Evolutionary conservation across 2,888 invertebrate genomes (phyloP), one percentile per base, ranked within the genome.

Genomic region (Troides helena): DNA sequence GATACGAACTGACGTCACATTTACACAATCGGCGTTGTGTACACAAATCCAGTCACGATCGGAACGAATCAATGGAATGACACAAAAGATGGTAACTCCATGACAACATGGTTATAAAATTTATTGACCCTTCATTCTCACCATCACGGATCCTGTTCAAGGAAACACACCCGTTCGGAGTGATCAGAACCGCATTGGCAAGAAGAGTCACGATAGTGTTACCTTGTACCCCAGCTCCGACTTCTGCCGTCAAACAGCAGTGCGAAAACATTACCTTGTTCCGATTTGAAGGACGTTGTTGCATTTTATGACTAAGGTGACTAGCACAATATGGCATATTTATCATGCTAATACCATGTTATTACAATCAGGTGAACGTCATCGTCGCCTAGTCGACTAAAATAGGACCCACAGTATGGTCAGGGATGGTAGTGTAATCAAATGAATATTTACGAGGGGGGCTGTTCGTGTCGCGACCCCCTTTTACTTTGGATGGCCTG

Each of bases 381-480:
- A 12, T 53, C 10, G 17, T 59, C 63, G 30, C 60, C 64, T 30
- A 30, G 30, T 30, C 30, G 30, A 30, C 30, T 30, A 30, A 30
- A 30, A 30, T 30, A 30, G 5, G 30, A 30, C 17, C 59, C 58
- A 53, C 23, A 53, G 50, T 64, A 14, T 39, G 64, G 63, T 43
- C 68, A 25, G 63, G 43, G 60, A 60, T 58, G 25, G 60, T 43
- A 17, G 23, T 43, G 10, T 56, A 61, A 39, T 63, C 63, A 53
- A 68, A 68, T 65, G 65, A 65, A 69, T 65, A 69, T 69, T 69
- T 69, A 65, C 69, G 53, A 62, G 46, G 61, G 30, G 53, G 60
- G 53, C 65, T 57, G 71, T 73, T 72, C 73, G 73, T 74, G 76
- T 71, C 75, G 67, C 64, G 73, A 72, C 76, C 30, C 39, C 39